Percentiles rank a stretch among this genome's conserved stretches.
Conservation (phyloP, 2,113 vertebrate genomes). For the Pyrgilauda ruficollis region DNA sequence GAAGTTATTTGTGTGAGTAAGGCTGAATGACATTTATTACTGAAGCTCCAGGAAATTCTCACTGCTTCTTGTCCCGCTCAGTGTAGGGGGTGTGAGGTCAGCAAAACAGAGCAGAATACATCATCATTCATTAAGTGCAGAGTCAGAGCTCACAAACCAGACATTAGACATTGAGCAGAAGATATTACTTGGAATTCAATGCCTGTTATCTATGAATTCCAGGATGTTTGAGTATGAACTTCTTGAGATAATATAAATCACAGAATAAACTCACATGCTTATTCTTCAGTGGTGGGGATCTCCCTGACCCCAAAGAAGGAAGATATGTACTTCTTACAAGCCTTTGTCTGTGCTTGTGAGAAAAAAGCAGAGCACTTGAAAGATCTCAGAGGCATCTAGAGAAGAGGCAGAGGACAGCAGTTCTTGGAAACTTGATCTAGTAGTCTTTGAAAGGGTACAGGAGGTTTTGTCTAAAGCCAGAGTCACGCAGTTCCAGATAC, state of each 20-base stretch:
- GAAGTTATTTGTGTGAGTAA: not conserved
- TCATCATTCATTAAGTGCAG: not conserved
- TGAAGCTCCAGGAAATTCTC: not conserved
- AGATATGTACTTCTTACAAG: not conserved
- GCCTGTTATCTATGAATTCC: not conserved
- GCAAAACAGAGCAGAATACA: not conserved
- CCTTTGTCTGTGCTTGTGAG: not conserved
- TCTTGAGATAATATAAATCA: not conserved
- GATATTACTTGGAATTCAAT: not conserved
- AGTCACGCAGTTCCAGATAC: not conserved
- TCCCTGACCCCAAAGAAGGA: not conserved
- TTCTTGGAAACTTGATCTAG: not conserved
- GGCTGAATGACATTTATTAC: not conserved
- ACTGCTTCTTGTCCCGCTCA: not conserved
- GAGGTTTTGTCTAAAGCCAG: fast-evolving
- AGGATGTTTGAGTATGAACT: not conserved
- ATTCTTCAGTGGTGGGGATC: not conserved
- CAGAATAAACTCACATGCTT: not conserved
- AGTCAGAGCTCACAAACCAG: not conserved
- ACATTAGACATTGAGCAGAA: not conserved
- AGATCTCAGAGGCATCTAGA: not conserved
- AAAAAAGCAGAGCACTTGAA: not conserved
- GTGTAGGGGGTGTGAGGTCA: not conserved
- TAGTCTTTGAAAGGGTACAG: not conserved
- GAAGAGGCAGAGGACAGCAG: not conserved